Conservation (phyloP, 2,797 vertebrate genomes). For the Hyperoplus lanceolatus region DNA sequence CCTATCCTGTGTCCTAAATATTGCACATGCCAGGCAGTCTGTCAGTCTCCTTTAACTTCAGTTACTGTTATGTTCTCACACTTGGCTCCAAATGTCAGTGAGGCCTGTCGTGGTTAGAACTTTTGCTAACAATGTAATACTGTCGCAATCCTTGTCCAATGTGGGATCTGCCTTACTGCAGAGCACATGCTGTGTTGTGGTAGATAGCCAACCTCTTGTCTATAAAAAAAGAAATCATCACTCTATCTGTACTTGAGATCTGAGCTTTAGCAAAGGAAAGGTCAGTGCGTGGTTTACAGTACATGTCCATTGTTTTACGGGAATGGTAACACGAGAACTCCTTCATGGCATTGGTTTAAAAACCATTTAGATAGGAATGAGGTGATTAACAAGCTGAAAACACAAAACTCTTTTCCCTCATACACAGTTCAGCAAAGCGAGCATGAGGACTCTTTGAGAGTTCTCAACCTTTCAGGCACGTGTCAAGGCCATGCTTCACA, state of each 20-base stretch:
- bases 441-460: conserved; percentile 28
- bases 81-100: conserved; percentile 46
- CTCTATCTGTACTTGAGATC: conserved; percentile 50
- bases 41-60: conserved; percentile 44
- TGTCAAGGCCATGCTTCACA: conserved; percentile 39
- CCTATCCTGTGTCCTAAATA: conserved; percentile 52
- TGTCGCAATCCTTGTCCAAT: conserved; percentile 35
- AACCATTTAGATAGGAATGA: conserved; percentile 62
- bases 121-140: conserved; percentile 41
- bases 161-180: conserved; percentile 28
- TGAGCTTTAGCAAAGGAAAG: conserved; percentile 39
- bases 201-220: conserved; percentile 41
- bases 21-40: conserved; percentile 48
- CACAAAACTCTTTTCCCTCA: conserved; percentile 21
- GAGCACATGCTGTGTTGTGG: conserved; percentile 12
- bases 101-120: conserved; percentile 37
- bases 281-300: conserved; percentile 37
- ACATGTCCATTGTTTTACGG: conserved; percentile 42
- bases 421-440: conserved; percentile 38
- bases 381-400: conserved; percentile 52
- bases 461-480: conserved; percentile 38
- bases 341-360: conserved; percentile 43
- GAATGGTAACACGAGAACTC: conserved; percentile 40
- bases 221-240: conserved; percentile 39
- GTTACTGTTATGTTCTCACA: conserved; percentile 41